Conservation (phyloP, 2,113 vertebrate genomes). For the Cyanoderma ruficeps region DNA sequence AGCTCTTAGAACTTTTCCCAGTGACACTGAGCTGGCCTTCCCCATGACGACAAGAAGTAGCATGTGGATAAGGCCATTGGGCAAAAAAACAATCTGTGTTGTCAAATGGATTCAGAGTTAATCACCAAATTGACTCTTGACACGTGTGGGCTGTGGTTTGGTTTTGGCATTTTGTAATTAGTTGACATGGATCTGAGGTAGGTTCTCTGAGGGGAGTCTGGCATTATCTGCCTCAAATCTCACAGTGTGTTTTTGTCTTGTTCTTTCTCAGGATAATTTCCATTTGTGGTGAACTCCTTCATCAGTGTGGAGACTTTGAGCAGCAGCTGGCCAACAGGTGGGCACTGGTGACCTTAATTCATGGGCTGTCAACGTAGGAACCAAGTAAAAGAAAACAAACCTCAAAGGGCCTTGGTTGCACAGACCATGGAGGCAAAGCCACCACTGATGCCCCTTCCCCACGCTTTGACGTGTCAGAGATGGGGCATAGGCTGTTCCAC, state of each 20-base stretch:
- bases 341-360: background rate
- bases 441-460: background rate
- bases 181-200: background rate
- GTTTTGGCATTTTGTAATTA: background rate
- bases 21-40: background rate
- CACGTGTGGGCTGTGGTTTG: background rate
- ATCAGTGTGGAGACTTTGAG: conserved; percentile 82
- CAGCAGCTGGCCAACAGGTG: conserved; percentile 84
- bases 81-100: background rate
- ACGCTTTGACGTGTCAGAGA: background rate
- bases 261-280: conserved; percentile 76
- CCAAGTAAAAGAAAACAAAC: background rate
- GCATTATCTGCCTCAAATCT: background rate
- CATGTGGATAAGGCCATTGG: background rate
- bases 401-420: fast-evolving
- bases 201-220: background rate
- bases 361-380: background rate
- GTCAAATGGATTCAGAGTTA: background rate
- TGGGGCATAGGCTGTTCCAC: background rate
- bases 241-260: background rate
- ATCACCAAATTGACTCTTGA: background rate
- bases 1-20: background rate
- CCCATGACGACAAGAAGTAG: background rate
- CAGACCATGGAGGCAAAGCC: background rate
- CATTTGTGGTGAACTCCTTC: conserved; percentile 82